Evolutionary conservation across 2,113 vertebrate genomes (phyloP).

Genomic region (Chamaetylas fuelleborni): DNA sequence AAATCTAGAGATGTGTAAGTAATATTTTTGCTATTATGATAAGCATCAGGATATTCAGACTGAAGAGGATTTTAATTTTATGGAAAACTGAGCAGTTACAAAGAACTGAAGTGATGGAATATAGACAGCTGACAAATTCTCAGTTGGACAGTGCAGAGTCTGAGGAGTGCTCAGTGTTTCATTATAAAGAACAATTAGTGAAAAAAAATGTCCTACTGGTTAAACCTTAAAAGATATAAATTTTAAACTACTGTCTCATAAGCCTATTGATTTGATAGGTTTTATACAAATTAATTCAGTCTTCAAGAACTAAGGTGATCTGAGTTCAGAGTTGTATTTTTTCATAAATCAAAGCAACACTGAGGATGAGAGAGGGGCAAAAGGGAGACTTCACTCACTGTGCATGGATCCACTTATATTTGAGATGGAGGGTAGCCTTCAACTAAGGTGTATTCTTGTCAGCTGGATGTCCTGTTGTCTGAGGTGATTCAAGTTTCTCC

Average conservation of each 20-base stretch:
- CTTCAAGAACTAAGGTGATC: neutral
- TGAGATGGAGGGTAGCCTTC: neutral
- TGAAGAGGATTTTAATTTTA: neutral
- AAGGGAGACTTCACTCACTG: neutral
- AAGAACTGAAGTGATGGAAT: neutral
- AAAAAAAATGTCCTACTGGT: neutral
- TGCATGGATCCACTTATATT: neutral
- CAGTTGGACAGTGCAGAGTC: neutral
- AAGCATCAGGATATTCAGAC: neutral
- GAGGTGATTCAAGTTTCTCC: neutral
- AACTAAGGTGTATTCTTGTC: neutral
- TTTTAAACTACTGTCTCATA: neutral
- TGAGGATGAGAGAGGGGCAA: too few species aligned
- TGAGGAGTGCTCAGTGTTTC: neutral
- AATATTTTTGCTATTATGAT: neutral
- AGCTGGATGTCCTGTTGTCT: neutral
- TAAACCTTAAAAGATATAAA: neutral
- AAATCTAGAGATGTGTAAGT: neutral
- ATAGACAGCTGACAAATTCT: neutral
- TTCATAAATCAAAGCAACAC: neutral
- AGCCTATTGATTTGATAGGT: neutral
- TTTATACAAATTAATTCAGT: neutral
- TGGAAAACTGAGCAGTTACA: neutral
- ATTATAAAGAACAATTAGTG: neutral
- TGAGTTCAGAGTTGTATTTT: neutral